Conservation (phyloP, 92 coral and sea anemone species). For the Epizoanthus ramosus region DNA sequence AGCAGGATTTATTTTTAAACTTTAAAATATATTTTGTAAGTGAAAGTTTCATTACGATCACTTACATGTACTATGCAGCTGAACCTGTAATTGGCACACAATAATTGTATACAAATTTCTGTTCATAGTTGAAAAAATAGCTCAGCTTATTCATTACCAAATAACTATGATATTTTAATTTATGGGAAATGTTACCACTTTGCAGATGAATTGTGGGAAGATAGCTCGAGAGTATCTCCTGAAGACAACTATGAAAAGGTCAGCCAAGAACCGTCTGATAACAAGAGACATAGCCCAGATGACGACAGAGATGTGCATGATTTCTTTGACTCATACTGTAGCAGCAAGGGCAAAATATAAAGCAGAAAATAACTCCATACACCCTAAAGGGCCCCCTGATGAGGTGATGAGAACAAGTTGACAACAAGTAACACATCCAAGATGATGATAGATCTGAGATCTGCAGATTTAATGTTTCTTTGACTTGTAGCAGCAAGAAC, state of each 20-base stretch:
- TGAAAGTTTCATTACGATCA: too few species aligned
- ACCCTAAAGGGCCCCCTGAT: too few species aligned
- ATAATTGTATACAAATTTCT: too few species aligned
- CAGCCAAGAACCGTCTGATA: slow-evolving; percentile 11
- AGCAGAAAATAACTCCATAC: neutral
- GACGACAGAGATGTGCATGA: slow-evolving; percentile 55
- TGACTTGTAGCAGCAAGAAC: slow-evolving; percentile 33
- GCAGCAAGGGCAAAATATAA: slow-evolving; percentile 25
- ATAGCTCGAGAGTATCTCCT: slow-evolving; percentile 3
- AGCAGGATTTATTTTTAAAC: too few species aligned
- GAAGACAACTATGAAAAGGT: slow-evolving; percentile 6
- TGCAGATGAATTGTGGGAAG: slow-evolving; percentile 43
- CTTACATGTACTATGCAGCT: too few species aligned
- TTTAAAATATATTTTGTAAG: too few species aligned
- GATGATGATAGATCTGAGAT: slow-evolving; percentile 15
- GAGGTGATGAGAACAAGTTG: too few species aligned
- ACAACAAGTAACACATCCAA: neutral
- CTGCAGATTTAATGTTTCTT: slow-evolving; percentile 63
- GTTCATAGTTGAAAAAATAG: too few species aligned
- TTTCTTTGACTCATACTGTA: slow-evolving; percentile 76
- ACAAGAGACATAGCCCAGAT: neutral
- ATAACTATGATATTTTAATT: neutral
- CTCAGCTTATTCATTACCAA: too few species aligned
- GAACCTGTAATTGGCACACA: too few species aligned
- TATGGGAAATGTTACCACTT: neutral